These are phyloP conservation scores for Prionailurus viverrinus DNA, from an alignment of 2,113 vertebrate species.

Conservation along the genomic window DNA sequence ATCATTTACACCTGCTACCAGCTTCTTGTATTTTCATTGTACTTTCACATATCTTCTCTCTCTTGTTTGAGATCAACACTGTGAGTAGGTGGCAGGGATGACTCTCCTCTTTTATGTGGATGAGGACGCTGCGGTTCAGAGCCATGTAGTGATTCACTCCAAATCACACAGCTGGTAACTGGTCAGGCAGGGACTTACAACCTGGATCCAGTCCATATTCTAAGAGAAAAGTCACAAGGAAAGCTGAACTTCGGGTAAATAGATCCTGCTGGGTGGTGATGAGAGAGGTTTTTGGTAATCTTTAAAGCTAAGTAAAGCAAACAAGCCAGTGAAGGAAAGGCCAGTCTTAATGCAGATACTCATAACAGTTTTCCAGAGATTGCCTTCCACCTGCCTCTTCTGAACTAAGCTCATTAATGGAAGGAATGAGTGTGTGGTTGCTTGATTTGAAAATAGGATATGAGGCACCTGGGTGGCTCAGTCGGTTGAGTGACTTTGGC, in stretches of 20 bases:
- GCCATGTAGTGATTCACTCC: background rate
- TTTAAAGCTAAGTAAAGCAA: constrained; percentile 45
- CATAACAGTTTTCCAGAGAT: background rate
- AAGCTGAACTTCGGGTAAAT: constrained; percentile 11
- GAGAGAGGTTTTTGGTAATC: background rate
- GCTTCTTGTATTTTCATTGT: background rate
- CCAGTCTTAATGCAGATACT: background rate
- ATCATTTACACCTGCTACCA: background rate
- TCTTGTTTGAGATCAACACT: background rate
- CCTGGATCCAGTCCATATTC: background rate
- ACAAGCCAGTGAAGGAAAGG: background rate
- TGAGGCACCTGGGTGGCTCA: too few species aligned
- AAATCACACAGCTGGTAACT: constrained; percentile 47
- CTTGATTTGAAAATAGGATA: constrained; percentile 22
- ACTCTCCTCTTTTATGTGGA: background rate
- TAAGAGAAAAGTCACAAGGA: constrained; percentile 13
- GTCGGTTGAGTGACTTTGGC: too few species aligned
- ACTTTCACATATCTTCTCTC: background rate
- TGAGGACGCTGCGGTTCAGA: background rate
- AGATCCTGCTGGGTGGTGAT: background rate
- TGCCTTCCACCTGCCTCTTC: background rate
- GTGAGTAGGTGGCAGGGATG: background rate
- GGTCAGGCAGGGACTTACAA: background rate
- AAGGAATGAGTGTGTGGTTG: background rate
- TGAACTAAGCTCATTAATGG: background rate